Evolutionary conservation across 64 coral and sea anemone genomes (phyloP), one percentile per base, ranked within the genome.

Genomic region (Actinia tenebrosa): DNA sequence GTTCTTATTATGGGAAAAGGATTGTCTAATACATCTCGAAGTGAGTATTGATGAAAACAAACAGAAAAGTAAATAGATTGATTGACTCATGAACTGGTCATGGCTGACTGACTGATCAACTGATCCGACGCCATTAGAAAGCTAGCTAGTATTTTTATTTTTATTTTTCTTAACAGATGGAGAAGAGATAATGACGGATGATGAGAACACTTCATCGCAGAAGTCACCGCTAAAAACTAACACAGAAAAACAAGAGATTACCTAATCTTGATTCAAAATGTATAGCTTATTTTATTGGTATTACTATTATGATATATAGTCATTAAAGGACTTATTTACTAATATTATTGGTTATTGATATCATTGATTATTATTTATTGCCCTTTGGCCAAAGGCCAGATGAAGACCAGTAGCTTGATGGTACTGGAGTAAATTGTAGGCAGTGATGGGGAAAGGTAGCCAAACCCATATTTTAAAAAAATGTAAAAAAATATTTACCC

Each of bases 1-100:
- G 89, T 96, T 59, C 56, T 96, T 17, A 79, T 96, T 52, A 90
- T 91, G 50, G 94, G 94, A 13, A 96, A 96, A 79, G 91, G 91
- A 23, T 85, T 85, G 44, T 3, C 79, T 0, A 81, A 81, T 53
- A 81, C 79, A 7, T 23, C 43, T 10, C n/a, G 79, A 81, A 45
- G 79, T 81, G n/a, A 75, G 69, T 75, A 10, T 75, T 25, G 8
- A 71, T 37, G 0, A 37, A 37, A 71, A 71, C 66, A 71, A 71
- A 71, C 61, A 20, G 17, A 64, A 37, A 37, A 61, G 16, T 19
- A 61, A 61, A 61, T 19, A 61, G 18, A 61, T 18, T 16, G 17
- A 60, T 11, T 16, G 17, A 18, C 58, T 16, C 2, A 60, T 11
- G 2, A 13, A 60, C 58, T 60, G 13, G 30, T 1, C 30, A 37